A percentile compares a stretch with the other conserved stretches of the same genome.
Evolutionary conservation across 2,797 vertebrate genomes (phyloP).

Genomic region (Crenichthys baileyi): DNA sequence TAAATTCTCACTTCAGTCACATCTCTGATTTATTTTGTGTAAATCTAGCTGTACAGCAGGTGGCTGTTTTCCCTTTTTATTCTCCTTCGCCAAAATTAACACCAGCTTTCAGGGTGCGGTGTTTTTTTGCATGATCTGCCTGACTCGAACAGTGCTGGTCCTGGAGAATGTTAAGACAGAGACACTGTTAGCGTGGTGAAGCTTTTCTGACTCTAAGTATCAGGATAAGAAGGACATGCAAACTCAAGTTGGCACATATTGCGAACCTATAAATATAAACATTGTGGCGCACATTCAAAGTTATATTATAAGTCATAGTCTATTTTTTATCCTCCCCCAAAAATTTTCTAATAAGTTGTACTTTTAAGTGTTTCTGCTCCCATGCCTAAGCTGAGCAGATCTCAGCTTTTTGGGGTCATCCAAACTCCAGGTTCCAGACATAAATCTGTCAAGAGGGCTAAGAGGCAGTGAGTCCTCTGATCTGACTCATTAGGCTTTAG

Average conservation of each 20-base stretch:
- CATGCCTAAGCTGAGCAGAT: neutral
- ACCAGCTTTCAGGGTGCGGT: neutral
- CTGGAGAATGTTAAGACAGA: neutral
- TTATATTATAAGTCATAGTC: neutral
- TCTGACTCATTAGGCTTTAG: neutral
- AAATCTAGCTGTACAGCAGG: too few relatives aligned
- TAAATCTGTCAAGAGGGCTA: neutral
- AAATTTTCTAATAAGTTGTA: neutral
- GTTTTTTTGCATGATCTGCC: too few relatives aligned
- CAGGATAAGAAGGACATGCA: neutral
- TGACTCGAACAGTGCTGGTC: too few relatives aligned
- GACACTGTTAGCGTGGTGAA: too few relatives aligned
- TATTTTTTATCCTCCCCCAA: neutral
- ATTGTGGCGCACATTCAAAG: neutral
- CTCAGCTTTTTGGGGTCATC: neutral
- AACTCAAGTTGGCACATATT: neutral
- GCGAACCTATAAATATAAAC: neutral
- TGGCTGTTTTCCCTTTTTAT: neutral
- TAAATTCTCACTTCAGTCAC: neutral
- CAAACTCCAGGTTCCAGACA: neutral
- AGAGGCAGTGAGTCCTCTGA: neutral
- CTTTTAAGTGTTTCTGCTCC: neutral
- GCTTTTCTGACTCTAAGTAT: too few relatives aligned
- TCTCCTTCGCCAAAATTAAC: neutral
- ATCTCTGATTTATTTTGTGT: too few relatives aligned